Percentiles rank a stretch among this genome's conserved stretches.
Conservation (phyloP, 30 jellyfish, hydroid and myxozoan genomes). For the Cassiopea andromeda region DNA sequence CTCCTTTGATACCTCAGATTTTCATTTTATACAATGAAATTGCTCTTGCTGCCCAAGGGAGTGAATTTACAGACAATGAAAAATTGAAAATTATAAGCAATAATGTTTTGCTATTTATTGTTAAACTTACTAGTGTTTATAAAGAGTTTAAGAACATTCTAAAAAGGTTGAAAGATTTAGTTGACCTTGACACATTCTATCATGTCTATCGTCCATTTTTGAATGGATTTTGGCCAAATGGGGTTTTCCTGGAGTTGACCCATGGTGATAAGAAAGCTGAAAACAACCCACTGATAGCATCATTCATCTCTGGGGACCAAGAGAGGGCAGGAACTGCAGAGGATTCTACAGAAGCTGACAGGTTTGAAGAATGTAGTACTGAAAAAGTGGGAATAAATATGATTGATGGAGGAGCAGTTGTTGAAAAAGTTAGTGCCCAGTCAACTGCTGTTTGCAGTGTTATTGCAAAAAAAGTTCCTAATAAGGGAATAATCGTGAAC, state of each 20-base stretch:
- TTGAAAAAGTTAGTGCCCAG: neutral
- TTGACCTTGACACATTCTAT: constrained; percentile 48
- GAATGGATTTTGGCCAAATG: constrained; percentile 72
- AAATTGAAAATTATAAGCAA: neutral
- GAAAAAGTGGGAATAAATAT: no score
- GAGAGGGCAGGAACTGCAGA: no score
- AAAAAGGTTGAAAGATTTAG: constrained; percentile 3
- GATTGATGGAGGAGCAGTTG: no score
- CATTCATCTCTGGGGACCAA: no score
- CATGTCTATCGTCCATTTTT: constrained; percentile 56
- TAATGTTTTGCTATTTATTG: neutral
- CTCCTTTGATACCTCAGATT: constrained; percentile 28
- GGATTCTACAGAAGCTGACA: no score
- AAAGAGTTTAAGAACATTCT: constrained; percentile 25
- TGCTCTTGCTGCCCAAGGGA: neutral
- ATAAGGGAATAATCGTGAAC: constrained; percentile 22
- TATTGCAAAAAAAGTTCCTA: neutral
- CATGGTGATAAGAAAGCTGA: neutral
- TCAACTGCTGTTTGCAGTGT: constrained; percentile 8
- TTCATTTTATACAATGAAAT: constrained; percentile 20
- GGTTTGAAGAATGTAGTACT: no score
- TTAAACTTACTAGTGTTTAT: constrained; percentile 11
- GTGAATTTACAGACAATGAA: neutral
- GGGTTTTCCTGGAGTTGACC: constrained; percentile 12
- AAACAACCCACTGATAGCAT: neutral